Base-by-base conservation (phyloP, 2,888 invertebrate genomes). In the Hesperia comma region DNA sequence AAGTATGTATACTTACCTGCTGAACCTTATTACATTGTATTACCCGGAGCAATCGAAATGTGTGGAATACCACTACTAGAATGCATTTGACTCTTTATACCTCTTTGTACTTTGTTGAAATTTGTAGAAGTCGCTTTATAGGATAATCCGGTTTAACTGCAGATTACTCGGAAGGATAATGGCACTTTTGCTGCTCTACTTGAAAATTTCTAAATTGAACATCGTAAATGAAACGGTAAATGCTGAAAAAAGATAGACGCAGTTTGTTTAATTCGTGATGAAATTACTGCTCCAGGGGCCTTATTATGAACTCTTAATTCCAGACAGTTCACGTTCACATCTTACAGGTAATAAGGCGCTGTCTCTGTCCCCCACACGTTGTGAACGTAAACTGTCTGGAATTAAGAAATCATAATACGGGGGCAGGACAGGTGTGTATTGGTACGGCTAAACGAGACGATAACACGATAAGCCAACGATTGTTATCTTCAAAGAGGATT, bases 141-240 rank as follows among this genome's bases (percentile, higher is more conserved):
- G 53, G 64, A 66, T 54, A 41, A 60, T 66, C 58, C 41, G 40
- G 58, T 43, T 62, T 66, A 66, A 66, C 64, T 66, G 64, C 64
- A 66, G 64, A 66, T 66, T 66, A 66, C 64, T 43, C 51, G 58
- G 53, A 60, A n/a, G 53, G 33, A 17, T 66, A 66, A 66, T 41
- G 33, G 53, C 64, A 17, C 63, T 17, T 58, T 37, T 58, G 63
- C 57, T 49, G 49, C 49, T 49, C 51, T 32, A 17, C 54, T 54
- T 54, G 64, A 58, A 33, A 17, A 15, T 64, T 53, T 32, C 12
- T 26, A 64, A 64, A 64, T 57, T 26, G 64, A 58, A 64, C 64
- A n/a, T 58, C 41, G 21, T 17, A 40, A 53, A 41, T 40, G 51
- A 54, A 54, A 54, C 33, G 26, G 26, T 51, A 6, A 14, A 26